These are phyloP conservation scores for Ascaphus truei DNA, from an alignment of 2,113 vertebrate species.

Conservation along the genomic window DNA sequence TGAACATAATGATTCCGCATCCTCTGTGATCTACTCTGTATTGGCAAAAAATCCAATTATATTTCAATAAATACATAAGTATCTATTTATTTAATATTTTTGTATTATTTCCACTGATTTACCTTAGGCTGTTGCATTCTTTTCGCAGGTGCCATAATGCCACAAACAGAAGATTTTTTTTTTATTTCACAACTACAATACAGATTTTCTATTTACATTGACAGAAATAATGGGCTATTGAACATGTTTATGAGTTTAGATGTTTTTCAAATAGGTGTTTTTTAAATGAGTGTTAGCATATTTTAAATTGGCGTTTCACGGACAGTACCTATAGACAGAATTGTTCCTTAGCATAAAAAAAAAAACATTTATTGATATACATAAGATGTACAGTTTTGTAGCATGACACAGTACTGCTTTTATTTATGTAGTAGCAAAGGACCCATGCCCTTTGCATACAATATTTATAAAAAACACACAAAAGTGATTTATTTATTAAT, in stretches of 20 bases:
- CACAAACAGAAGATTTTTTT: neutral
- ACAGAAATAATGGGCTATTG: neutral
- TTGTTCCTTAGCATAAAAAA: no score
- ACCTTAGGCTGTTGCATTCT: neutral
- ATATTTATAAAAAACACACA: no score
- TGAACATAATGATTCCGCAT: slow-evolving; percentile 25
- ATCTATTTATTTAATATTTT: slow-evolving; percentile 17
- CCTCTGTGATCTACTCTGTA: neutral
- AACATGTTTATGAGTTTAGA: neutral
- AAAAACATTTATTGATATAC: no score
- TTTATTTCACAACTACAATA: neutral
- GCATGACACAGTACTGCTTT: no score
- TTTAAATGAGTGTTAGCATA: no score
- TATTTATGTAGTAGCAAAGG: no score
- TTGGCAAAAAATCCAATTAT: slow-evolving; percentile 18
- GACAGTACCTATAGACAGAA: no score
- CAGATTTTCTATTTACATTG: neutral
- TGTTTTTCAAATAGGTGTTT: neutral
- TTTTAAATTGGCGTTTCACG: no score
- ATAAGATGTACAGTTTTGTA: no score
- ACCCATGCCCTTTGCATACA: no score
- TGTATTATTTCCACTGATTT: slow-evolving; percentile 6
- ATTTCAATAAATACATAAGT: slow-evolving; percentile 35
- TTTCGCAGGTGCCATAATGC: neutral
- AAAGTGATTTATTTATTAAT: no score